Evolutionary conservation across 1,140 invertebrate species (phyloP).

Genomic region (Leptopilina boulardi): DNA sequence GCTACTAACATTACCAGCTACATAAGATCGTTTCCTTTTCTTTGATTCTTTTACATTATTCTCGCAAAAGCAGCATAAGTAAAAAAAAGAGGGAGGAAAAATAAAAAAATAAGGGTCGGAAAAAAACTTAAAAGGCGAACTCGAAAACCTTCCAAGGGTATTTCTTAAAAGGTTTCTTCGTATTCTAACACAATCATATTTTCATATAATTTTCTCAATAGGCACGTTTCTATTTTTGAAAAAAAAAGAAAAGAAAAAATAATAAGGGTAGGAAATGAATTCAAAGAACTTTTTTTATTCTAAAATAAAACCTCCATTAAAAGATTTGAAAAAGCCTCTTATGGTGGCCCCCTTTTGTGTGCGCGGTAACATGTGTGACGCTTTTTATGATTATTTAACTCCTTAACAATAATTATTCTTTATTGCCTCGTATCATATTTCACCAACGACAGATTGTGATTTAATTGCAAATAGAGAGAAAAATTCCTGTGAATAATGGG

Average conservation of each 20-base stretch:
- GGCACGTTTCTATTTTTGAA: neutral
- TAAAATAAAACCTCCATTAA: neutral
- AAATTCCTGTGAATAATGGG: too few relatives aligned
- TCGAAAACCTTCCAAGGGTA: neutral
- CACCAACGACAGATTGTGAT: too few relatives aligned
- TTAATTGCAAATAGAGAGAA: too few relatives aligned
- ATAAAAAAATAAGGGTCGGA: too few relatives aligned
- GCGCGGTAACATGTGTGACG: too few relatives aligned
- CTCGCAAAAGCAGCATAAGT: conserved; percentile 10
- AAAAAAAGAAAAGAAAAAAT: too few relatives aligned
- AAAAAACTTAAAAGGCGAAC: too few relatives aligned
- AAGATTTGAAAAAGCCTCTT: neutral
- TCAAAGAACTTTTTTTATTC: neutral
- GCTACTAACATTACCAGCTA: conserved; percentile 32
- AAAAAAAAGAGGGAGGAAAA: neutral
- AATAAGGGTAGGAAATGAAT: neutral
- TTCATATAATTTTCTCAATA: neutral
- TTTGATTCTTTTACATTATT: conserved; percentile 22
- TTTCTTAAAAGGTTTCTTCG: conserved; percentile 13
- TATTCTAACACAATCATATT: conserved; percentile 18
- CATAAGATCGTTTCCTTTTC: conserved; percentile 29
- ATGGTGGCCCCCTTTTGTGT: too few relatives aligned
- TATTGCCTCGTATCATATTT: too few relatives aligned
- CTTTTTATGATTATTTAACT: too few relatives aligned
- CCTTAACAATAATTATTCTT: too few relatives aligned